A percentile compares a stretch with the other conserved stretches of the same genome.
Conservation (phyloP, 2,797 vertebrate genomes). For the Agapornis canus region DNA sequence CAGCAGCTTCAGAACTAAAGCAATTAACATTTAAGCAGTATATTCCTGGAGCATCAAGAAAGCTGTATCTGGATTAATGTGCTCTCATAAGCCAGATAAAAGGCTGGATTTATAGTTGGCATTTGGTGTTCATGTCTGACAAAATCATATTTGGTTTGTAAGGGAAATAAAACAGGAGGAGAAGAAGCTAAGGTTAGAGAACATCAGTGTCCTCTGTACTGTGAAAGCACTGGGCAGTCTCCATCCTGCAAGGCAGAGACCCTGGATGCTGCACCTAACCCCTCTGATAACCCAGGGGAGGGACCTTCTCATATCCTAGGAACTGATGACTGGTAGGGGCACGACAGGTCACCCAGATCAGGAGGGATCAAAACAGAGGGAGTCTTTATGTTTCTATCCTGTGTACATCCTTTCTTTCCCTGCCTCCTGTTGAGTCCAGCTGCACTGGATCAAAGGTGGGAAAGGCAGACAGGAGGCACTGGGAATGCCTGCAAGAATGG, state of each 20-base stretch:
- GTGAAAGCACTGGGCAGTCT: background rate
- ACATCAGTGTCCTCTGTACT: background rate
- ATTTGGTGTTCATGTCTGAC: background rate
- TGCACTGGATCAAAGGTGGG: background rate
- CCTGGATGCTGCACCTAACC: background rate
- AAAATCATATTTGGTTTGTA: background rate
- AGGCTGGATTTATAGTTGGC: background rate
- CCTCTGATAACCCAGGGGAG: fast-evolving
- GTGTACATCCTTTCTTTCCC: background rate
- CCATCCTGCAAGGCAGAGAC: background rate
- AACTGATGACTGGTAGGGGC: background rate
- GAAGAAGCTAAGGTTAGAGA: background rate
- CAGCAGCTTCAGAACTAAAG: background rate
- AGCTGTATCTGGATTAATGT: background rate
- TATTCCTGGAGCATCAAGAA: background rate
- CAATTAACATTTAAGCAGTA: background rate
- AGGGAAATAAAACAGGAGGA: background rate
- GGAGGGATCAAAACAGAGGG: background rate
- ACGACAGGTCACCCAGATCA: background rate
- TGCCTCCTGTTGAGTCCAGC: background rate
- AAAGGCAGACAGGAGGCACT: background rate
- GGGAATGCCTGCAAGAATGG: background rate
- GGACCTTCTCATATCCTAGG: background rate
- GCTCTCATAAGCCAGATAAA: background rate
- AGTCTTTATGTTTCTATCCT: background rate